phyloP scores from a whole-genome alignment of 2,888 invertebrate species.

The Nysson spinosus region DNA sequence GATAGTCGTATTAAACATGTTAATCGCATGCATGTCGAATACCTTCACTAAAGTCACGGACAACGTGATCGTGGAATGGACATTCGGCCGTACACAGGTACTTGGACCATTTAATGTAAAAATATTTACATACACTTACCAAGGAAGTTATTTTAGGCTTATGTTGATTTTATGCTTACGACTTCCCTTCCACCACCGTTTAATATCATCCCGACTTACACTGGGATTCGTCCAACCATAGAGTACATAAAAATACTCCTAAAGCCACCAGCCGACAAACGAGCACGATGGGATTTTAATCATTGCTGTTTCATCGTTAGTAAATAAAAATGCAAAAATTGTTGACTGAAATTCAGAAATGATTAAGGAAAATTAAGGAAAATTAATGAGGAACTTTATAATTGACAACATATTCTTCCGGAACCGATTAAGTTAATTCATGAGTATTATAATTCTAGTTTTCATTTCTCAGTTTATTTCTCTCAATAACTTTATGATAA shows the following conservation, averaged over 20 bases:
- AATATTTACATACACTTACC: no score
- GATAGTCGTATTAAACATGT: slow-evolving; percentile 87
- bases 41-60: slow-evolving; percentile 85
- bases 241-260: slow-evolving; percentile 78
- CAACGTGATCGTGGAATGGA: slow-evolving; percentile 86
- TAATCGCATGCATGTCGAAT: slow-evolving; percentile 89
- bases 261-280: slow-evolving; percentile 71
- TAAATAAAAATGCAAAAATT: slow-evolving; percentile 20
- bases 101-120: neutral
- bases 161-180: slow-evolving; percentile 85
- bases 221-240: slow-evolving; percentile 77
- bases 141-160: slow-evolving; percentile 78
- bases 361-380: no score
- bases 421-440: no score
- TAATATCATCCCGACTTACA: slow-evolving; percentile 83
- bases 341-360: no score
- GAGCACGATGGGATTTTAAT: slow-evolving; percentile 78
- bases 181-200: slow-evolving; percentile 85
- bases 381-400: no score
- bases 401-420: no score
- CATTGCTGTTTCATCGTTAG: slow-evolving; percentile 77
- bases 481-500: no score
- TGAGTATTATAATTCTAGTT: no score
- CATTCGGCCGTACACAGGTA: slow-evolving; percentile 84
- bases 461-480: no score